Percentiles rank a stretch among this genome's conserved stretches.
Conservation (phyloP, 2,113 vertebrate genomes). For the Spea multiplicata region DNA sequence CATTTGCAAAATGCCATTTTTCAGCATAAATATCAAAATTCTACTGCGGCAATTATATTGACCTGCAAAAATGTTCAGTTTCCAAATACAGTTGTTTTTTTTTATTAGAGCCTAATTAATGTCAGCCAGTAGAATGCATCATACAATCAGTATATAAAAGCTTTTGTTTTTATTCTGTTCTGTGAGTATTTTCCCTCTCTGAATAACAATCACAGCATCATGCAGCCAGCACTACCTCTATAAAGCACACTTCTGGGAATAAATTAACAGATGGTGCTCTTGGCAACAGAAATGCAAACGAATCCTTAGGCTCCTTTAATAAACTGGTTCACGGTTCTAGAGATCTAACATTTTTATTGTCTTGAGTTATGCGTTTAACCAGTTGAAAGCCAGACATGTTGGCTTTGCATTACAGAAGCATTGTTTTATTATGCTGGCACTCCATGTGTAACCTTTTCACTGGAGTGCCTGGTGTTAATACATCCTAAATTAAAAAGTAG, state of each 20-base stretch:
- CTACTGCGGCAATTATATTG: neutral
- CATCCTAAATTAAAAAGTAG: too few relatives aligned
- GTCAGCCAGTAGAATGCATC: slow-evolving; percentile 1
- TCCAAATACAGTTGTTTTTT: slow-evolving; percentile 1
- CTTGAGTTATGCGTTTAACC: slow-evolving; percentile 27
- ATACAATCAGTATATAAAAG: slow-evolving; percentile 20
- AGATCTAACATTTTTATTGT: slow-evolving; percentile 25
- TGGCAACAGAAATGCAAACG: slow-evolving; percentile 41
- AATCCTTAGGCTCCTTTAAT: slow-evolving; percentile 35
- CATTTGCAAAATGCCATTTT: too few relatives aligned
- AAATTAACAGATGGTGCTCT: slow-evolving; percentile 42
- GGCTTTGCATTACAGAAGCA: too few relatives aligned
- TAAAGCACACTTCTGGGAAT: slow-evolving; percentile 40
- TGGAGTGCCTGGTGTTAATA: too few relatives aligned
- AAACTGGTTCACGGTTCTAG: slow-evolving; percentile 11
- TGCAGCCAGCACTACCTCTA: slow-evolving; percentile 8
- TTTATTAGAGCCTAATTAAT: slow-evolving; percentile 8
- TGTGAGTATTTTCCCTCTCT: slow-evolving; percentile 14
- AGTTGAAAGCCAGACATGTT: neutral
- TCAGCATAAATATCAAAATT: too few relatives aligned
- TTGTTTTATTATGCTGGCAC: too few relatives aligned
- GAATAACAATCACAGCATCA: slow-evolving; percentile 40
- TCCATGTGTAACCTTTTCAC: too few relatives aligned
- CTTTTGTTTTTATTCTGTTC: slow-evolving; percentile 34
- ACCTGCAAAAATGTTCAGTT: slow-evolving; percentile 23